Evolutionary conservation across 2,797 vertebrate species (phyloP).

Genomic region (Telmatherina bonti): DNA sequence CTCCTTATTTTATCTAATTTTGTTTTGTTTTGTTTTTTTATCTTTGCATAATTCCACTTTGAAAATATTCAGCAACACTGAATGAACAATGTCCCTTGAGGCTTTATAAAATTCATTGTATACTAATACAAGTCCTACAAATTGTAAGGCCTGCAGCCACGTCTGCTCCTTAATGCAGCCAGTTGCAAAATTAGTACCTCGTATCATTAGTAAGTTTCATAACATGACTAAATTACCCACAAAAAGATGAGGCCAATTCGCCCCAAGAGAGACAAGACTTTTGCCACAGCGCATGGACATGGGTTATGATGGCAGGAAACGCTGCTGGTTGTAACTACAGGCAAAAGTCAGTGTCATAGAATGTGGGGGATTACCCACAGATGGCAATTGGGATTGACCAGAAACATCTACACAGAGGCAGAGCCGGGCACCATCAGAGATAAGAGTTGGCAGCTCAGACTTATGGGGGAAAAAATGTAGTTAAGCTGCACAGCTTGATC

Average conservation of each 20-base stretch:
- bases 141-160: slow-evolving; percentile 67
- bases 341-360: slow-evolving; percentile 5
- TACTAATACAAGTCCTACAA: slow-evolving; percentile 70
- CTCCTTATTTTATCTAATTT: slow-evolving; percentile 2
- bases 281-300: neutral
- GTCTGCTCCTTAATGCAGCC: slow-evolving; percentile 65
- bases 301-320: neutral
- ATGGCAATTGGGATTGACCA: slow-evolving; percentile 10
- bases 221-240: slow-evolving; percentile 24
- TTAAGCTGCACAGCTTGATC: neutral
- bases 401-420: slow-evolving; percentile 23
- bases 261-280: slow-evolving; percentile 10
- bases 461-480: neutral
- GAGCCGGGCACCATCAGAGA: neutral
- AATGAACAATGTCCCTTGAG: slow-evolving; percentile 58
- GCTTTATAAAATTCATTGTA: slow-evolving; percentile 63
- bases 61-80: slow-evolving; percentile 54
- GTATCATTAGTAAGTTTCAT: slow-evolving; percentile 56
- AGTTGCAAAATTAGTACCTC: slow-evolving; percentile 48
- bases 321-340: neutral
- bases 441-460: neutral
- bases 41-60: slow-evolving; percentile 43
- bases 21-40: neutral
- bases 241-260: slow-evolving; percentile 4
- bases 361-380: slow-evolving; percentile 13